Evolutionary conservation across 2,888 invertebrate species (phyloP).

Genomic region (Oconnorella tubifera): DNA sequence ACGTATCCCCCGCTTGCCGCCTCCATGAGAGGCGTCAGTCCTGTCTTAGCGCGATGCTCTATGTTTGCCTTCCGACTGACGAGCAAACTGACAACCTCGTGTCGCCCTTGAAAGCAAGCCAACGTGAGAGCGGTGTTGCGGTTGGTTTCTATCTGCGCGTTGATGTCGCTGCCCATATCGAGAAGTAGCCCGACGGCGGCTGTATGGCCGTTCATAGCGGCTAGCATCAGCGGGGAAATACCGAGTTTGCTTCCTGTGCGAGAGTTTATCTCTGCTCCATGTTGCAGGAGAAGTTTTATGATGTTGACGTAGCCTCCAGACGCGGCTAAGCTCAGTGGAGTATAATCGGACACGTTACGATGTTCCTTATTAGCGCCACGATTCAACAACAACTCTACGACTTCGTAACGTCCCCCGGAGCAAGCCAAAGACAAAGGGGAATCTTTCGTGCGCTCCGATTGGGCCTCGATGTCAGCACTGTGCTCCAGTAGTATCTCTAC

Average conservation of each 20-base stretch:
- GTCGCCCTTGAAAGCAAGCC: constrained; percentile 97
- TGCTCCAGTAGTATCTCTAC: constrained; percentile 89
- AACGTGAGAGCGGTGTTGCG: constrained; percentile 96
- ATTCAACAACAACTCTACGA: constrained; percentile 83
- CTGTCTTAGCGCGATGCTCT: constrained; percentile 98
- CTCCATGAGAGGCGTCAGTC: constrained; percentile 97
- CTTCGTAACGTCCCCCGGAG: constrained; percentile 93
- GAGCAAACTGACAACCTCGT: constrained; percentile 93
- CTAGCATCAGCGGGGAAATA: constrained; percentile 97
- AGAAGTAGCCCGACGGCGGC: constrained; percentile 89
- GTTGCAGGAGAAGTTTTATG: constrained; percentile 83
- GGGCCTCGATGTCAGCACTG: constrained; percentile 96
- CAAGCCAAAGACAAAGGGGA: constrained; percentile 95
- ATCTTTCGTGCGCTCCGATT: constrained; percentile 97
- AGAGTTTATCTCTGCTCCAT: constrained; percentile 98
- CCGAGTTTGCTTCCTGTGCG: constrained; percentile 83
- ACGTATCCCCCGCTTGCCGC: constrained; percentile 99
- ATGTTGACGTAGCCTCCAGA: constrained; percentile 98
- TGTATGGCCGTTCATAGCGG: constrained; percentile 97
- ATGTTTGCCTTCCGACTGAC: constrained; percentile 96
- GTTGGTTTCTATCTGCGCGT: constrained; percentile 98
- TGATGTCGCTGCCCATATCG: constrained; percentile 98
- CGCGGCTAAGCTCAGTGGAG: constrained; percentile 95
- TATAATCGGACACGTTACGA: constrained; percentile 97
- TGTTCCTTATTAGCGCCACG: constrained; percentile 90